Base-by-base conservation (phyloP, 1,140 invertebrate species). In the Drosophila littoralis region DNA sequence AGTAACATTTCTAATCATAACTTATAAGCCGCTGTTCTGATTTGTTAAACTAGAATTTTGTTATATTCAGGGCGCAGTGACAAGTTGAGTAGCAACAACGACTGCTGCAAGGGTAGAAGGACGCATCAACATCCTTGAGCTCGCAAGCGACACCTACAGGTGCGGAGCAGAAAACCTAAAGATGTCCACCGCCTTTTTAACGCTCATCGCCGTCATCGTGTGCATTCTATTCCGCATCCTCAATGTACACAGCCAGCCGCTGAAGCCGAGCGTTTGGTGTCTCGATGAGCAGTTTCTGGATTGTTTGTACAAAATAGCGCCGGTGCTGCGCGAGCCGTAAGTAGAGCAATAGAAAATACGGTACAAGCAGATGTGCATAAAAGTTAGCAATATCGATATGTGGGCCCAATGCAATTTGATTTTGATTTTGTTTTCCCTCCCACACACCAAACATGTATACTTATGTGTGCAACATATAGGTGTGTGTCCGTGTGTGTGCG, bases 201-300 rank as follows among this genome's bases (percentile, higher is more conserved):
- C 96, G 45, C 94, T 96, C 7, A 92, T 97, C 72, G 96, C 96
- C 54, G 95, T 97, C 33, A 95, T 97, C 75, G 92, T 97, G 55
- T 96, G 96, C 92, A 94, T 97, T 72, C 93, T 97, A 59, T 96
- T 97, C 90, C 94, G 96, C 90, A 95, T 97, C 83, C 93, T 97
- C 43, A 97, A 97, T 92, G 95, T 97, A 50, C 96, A 96, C 91
- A 96, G 96, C 80, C 94, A 96, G 81, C 94, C 97, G 0, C 94
- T 95, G 65, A 95, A 95, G 91, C 96, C 97, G 15, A 92, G 94
- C 54, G 93, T 97, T 32, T 95, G 95, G 86, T 96, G 95, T 91
- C 94, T 94, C 75, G 96, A 97, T 92, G 93, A 94, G 69, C 94
- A 94, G 60, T 97, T 97, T 92, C 93, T 97, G 12, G 94, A 96